A percentile compares a stretch with the other conserved stretches of the same genome.
These are phyloP conservation scores for Caracal caracal DNA, from an alignment of 2,113 vertebrate species.

Conservation along the genomic window DNA sequence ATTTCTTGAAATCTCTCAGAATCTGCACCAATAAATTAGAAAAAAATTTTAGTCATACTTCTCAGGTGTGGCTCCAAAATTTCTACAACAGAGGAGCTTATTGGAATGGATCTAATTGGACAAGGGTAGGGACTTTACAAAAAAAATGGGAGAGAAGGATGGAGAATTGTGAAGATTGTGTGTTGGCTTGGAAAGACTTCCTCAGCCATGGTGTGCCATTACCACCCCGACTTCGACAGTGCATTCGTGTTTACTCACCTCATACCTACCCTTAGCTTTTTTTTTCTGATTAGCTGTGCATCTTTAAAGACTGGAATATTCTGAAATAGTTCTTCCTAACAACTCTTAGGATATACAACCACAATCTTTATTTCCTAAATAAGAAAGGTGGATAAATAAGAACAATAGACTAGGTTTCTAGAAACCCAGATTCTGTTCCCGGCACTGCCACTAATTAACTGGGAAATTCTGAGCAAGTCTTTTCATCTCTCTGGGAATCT, in stretches of 20 bases:
- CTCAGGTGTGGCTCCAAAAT: not conserved
- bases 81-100: not conserved
- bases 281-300: not conserved
- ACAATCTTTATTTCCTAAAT: slow-evolving; percentile 44
- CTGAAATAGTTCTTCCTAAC: slow-evolving; percentile 42
- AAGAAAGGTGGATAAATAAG: slow-evolving; percentile 40
- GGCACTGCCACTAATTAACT: slow-evolving; percentile 53
- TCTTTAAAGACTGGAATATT: slow-evolving; percentile 20
- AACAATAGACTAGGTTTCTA: slow-evolving; percentile 30
- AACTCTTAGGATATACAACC: not conserved
- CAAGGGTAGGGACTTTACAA: not conserved
- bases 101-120: not conserved
- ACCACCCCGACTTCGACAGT: not conserved
- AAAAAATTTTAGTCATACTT: not conserved
- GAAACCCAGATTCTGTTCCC: slow-evolving; percentile 11
- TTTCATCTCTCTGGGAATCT: slow-evolving; percentile 68
- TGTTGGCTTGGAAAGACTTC: not conserved
- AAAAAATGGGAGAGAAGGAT: not conserved
- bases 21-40: not conserved
- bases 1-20: not conserved
- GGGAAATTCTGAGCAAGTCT: slow-evolving; percentile 55
- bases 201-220: not conserved
- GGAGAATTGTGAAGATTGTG: not conserved
- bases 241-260: not conserved
- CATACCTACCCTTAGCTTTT: not conserved